A percentile compares a stretch with the other conserved stretches of the same genome.
phyloP scores from a whole-genome alignment of 2,113 vertebrate species.

The Prunella fulvescens region DNA sequence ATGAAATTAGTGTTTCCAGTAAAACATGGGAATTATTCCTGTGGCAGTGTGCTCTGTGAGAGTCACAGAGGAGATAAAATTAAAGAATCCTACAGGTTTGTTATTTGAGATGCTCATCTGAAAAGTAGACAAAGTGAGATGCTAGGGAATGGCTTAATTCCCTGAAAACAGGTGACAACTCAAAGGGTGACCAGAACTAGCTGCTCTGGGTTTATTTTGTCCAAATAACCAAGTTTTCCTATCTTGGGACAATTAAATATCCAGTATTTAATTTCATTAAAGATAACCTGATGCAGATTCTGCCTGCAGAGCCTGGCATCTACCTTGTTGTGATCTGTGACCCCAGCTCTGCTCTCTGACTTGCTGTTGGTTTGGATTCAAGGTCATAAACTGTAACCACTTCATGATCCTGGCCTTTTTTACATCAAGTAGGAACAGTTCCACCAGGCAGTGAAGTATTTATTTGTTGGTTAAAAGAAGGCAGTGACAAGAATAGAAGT shows the following conservation, averaged over 20 bases:
- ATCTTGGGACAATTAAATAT: not conserved
- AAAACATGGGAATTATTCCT: not conserved
- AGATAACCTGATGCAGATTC: not conserved
- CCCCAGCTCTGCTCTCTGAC: not conserved
- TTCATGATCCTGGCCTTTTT: not conserved
- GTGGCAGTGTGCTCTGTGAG: not conserved
- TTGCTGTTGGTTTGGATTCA: not conserved
- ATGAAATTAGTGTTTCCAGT: not conserved
- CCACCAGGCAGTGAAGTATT: not conserved
- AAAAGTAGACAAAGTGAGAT: not conserved
- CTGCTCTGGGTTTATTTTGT: not conserved
- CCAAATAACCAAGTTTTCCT: not conserved
- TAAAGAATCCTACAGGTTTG: not conserved
- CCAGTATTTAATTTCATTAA: not conserved
- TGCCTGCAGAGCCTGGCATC: not conserved
- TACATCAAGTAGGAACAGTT: not conserved
- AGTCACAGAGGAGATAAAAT: not conserved
- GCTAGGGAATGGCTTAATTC: not conserved
- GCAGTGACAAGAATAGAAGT: not conserved
- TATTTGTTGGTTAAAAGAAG: not conserved
- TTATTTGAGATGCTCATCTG: not conserved
- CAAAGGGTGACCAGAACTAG: not conserved
- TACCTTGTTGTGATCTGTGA: not conserved
- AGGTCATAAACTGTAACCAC: not conserved
- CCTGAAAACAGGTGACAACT: not conserved